These are phyloP conservation scores for Chesias legatella DNA, from an alignment of 2,888 invertebrate genomes.

Conservation along the genomic window DNA sequence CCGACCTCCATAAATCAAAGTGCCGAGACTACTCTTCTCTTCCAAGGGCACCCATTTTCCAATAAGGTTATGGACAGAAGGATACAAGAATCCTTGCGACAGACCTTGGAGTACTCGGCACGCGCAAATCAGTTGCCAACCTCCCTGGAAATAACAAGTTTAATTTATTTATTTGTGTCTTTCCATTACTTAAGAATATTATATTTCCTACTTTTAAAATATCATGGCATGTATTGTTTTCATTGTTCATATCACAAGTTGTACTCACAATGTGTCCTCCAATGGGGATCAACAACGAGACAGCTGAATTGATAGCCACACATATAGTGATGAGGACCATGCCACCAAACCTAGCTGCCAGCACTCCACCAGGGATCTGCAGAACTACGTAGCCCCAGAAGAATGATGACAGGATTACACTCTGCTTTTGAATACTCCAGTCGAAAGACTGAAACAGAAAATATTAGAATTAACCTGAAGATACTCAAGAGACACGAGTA, in stretches of 20 bases:
- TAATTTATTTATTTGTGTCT: too few species aligned
- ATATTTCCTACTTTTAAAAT: too few species aligned
- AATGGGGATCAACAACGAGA: constrained; percentile 50
- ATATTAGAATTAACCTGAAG: too few species aligned
- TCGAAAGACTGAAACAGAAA: constrained; percentile 53
- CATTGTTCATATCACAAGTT: too few species aligned
- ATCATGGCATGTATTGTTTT: too few species aligned
- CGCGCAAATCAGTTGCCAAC: constrained; percentile 82
- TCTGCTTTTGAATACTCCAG: constrained; percentile 77
- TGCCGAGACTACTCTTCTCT: constrained; percentile 76
- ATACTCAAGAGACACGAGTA: too few species aligned
- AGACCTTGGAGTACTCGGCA: constrained; percentile 88
- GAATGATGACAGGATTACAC: constrained; percentile 76
- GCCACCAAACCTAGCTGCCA: constrained; percentile 86
- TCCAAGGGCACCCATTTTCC: constrained; percentile 85
- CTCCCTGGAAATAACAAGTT: constrained; percentile 67
- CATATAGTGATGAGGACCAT: constrained; percentile 77
- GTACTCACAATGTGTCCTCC: constrained; percentile 53
- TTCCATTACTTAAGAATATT: too few species aligned
- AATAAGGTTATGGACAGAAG: constrained; percentile 84
- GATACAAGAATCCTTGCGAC: constrained; percentile 85
- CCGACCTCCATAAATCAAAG: constrained; percentile 54
- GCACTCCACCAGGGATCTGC: constrained; percentile 84
- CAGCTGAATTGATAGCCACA: constrained; percentile 59
- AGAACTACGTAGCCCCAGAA: constrained; percentile 85